phyloP scores from a whole-genome alignment of 2,797 vertebrate genomes.

The Otus scops region DNA sequence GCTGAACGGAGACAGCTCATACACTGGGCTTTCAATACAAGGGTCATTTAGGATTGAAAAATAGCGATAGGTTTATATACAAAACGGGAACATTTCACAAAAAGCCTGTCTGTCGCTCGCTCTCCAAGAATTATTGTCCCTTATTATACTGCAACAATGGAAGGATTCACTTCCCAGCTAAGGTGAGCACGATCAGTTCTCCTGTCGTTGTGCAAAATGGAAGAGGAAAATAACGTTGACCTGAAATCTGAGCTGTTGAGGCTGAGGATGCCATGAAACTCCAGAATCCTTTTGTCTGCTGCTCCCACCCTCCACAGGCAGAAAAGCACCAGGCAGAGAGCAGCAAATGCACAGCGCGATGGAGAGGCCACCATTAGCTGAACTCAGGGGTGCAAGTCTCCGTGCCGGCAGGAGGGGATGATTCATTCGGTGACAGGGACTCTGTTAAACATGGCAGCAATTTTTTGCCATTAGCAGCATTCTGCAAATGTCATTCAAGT shows the following conservation, averaged over 20 bases:
- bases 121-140: slow-evolving; percentile 44
- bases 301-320: neutral
- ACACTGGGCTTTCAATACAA: neutral
- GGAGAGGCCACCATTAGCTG: neutral
- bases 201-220: neutral
- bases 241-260: neutral
- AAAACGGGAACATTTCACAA: slow-evolving; percentile 39
- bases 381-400: accelerated
- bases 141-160: slow-evolving; percentile 42
- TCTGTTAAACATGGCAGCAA: neutral
- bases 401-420: neutral
- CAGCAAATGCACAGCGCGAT: accelerated
- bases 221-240: slow-evolving; percentile 42
- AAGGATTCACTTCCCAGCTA: neutral
- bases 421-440: neutral
- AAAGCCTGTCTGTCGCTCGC: neutral
- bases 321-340: accelerated
- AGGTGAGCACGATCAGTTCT: slow-evolving; percentile 24
- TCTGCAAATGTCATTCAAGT: neutral
- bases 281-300: neutral
- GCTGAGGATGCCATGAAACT: neutral
- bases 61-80: slow-evolving; percentile 36
- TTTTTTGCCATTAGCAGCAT: slow-evolving; percentile 19
- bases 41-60: slow-evolving; percentile 43
- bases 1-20: neutral